Evolutionary conservation across 2,797 vertebrate genomes (phyloP), one percentile per base, ranked within the genome.

Genomic region (Falco novaeseelandiae): DNA sequence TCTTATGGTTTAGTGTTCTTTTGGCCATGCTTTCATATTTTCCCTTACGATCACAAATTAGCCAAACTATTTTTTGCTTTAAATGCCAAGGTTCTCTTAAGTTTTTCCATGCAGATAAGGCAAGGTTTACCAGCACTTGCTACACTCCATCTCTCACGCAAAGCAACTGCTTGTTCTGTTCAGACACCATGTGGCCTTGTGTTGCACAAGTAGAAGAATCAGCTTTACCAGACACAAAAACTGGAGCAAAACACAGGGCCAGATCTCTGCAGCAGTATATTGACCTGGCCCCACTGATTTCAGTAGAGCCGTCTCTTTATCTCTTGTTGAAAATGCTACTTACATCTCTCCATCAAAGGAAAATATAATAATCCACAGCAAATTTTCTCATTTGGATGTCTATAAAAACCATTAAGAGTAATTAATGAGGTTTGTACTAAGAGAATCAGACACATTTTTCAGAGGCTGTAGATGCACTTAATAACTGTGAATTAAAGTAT

Each of bases 341-440:
- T 66, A 38, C 27, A 27, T 73, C 61, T 86, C 65, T 74, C 34
- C 21, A 16, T 58, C 44, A 59, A 36, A 69, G 69, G 73, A 38
- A 90, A 85, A 93, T n/a, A 55, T 6, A 44, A 63, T 57, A 25
- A 88, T 66, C 90, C 83, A 71, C 55, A 83, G 69, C 25, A 90
- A 88, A 51, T 83, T 40, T 84, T 92, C 40, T 92, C 32, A 54
- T 89, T 92, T 90, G 77, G 81, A 61, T 87, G 58, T 63, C 78
- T 87, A 3, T 65, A 76, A 84, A 84, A 86, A 74, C 16, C 34
- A 48, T 87, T 92, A 89, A 70, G 65, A 26, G 16, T 78, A 88
- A 91, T 92, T 93, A 93, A 86, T 62, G 66, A 92, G 44, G 61
- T 86, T 63, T 83, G 23, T 78, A 40, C 71, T 84, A 74, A 65